A percentile compares a stretch with the other conserved stretches of the same genome.
These are phyloP conservation scores for Vombatus ursinus DNA, from an alignment of 2,113 vertebrate genomes.

Conservation along the genomic window DNA sequence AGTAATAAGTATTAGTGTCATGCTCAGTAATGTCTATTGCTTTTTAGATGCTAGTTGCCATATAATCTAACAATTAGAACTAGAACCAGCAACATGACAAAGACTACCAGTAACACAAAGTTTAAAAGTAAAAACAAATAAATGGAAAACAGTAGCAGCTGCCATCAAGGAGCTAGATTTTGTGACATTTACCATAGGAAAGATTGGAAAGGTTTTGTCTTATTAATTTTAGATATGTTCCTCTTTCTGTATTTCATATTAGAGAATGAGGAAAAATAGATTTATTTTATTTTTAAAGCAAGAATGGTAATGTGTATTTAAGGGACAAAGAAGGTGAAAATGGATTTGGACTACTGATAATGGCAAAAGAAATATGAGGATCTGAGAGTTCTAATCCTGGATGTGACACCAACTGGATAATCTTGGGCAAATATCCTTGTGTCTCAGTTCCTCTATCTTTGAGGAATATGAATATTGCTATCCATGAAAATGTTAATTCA, in stretches of 20 bases:
- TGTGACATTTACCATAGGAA: not conserved
- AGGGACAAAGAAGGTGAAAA: not conserved
- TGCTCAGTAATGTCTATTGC: not conserved
- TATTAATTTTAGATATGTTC: not conserved
- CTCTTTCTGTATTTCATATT: not conserved
- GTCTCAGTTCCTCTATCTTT: not conserved
- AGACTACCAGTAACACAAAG: not conserved
- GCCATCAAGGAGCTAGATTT: not conserved
- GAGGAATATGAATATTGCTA: not conserved
- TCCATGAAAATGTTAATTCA: not conserved
- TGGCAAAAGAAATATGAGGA: not conserved
- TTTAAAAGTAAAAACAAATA: not conserved
- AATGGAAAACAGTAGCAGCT: not conserved
- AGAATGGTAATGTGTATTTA: not conserved
- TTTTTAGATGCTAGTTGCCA: not conserved
- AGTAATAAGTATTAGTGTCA: not conserved
- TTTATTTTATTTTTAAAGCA: not conserved
- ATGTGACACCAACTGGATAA: not conserved
- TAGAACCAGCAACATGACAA: not conserved
- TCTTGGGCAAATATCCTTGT: not conserved
- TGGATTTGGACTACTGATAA: not conserved
- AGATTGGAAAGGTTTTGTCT: not conserved
- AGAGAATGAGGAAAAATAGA: too few species aligned
- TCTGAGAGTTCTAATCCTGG: not conserved
- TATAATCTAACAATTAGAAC: too few species aligned